Evolutionary conservation across 1,140 invertebrate species (phyloP), one percentile per base, ranked within the genome.

Genomic region (Drosophila burlai): DNA sequence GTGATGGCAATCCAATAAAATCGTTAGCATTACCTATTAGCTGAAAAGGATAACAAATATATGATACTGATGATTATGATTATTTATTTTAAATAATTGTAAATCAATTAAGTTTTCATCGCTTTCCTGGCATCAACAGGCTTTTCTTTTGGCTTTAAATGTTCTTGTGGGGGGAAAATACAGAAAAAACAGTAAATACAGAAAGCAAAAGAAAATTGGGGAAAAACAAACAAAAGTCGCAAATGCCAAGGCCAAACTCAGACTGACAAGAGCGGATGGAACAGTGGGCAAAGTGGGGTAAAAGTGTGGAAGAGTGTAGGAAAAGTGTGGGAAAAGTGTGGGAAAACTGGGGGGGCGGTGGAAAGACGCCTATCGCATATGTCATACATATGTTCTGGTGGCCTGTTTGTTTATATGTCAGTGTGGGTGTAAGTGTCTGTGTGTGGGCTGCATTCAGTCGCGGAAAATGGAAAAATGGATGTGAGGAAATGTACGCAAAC

Each of bases 211-310:
- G 10, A 11, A 60, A 64, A 63, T 66, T 59, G 21, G 40, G 58
- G 45, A 68, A 60, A 52, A 43, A 18, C 34, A 72, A 68, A 78
- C 76, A 69, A 80, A 83, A 64, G 71, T 76, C 84, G 65, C 83
- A 87, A 87, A 87, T 87, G 83, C 83, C 83, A 87, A 87, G 83
- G 83, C 78, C 84, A 83, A 81, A 72, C 57, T 43, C 34, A 54
- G 34, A 46, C 68, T 73, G 46, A 73, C 71, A 74, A 72, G 52
- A 8, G 54, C 5, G 66, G 34, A 50, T 59, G 66, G 65, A 73
- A 73, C 13, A n/a, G 21, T n/a, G 21, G 34, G 58, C 9, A 9
- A 3, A 43, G n/a, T 26, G 61, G 46, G 29, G 46, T 8, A 36
- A 54, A 40, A 63, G 50, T 40, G 36, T 2, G 47, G 47, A 13